Conservation (phyloP, 2,888 invertebrate species). For the Dynastes hyllus region DNA sequence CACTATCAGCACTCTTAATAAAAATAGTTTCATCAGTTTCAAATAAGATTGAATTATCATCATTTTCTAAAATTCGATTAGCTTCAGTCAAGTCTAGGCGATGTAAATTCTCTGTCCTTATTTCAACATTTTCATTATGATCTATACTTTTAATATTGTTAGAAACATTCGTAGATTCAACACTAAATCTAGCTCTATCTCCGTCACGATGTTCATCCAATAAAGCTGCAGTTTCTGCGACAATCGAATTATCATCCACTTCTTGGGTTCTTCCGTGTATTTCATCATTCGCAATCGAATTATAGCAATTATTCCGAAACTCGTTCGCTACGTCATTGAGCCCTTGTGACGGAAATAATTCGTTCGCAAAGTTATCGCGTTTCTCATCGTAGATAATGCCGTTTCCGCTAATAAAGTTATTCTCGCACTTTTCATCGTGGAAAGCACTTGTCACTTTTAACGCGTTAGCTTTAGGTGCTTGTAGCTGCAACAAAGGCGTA, state of each 20-base stretch:
- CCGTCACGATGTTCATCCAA: conserved; percentile 4
- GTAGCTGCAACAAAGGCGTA: not conserved
- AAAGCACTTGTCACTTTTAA: conserved; percentile 16
- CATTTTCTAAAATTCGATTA: conserved; percentile 1
- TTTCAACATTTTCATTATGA: not conserved
- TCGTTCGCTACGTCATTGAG: not conserved
- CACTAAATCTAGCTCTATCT: not conserved
- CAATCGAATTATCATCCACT: conserved; percentile 25
- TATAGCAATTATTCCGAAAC: conserved; percentile 2
- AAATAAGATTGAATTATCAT: not conserved
- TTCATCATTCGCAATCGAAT: conserved; percentile 20
- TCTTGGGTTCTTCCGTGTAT: conserved; percentile 5
- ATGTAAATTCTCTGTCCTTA: not conserved
- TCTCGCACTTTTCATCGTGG: not conserved
- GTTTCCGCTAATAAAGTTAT: not conserved
- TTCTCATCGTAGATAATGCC: not conserved
- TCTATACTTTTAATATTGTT: conserved; percentile 1
- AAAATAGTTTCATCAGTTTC: not conserved
- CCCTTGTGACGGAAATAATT: conserved; percentile 8
- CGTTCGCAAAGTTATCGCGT: conserved; percentile 1
- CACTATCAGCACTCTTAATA: not conserved
- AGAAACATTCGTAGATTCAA: not conserved
- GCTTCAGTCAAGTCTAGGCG: not conserved
- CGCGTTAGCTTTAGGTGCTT: not conserved
- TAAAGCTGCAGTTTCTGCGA: not conserved